A percentile compares a stretch with the other conserved stretches of the same genome.
These are phyloP conservation scores for Manis pentadactyla DNA, from an alignment of 2,797 vertebrate species.

Conservation along the genomic window DNA sequence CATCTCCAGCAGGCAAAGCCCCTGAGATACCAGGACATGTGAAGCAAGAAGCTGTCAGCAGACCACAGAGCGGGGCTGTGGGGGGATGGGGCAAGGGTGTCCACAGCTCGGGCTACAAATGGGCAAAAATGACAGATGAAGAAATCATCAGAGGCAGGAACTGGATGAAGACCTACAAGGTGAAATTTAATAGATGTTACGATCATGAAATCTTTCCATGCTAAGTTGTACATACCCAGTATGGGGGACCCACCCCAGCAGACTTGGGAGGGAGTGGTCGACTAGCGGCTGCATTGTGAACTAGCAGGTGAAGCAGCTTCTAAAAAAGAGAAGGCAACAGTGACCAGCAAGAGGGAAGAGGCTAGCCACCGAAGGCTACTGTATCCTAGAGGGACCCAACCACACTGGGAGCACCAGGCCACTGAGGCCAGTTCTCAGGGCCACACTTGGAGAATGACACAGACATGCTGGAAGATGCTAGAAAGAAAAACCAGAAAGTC, in stretches of 20 bases:
- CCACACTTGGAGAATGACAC: background rate
- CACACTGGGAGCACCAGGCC: background rate
- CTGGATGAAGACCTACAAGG: background rate
- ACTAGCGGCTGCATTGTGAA: background rate
- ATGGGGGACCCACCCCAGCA: background rate
- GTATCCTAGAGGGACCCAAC: background rate
- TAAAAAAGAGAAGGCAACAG: background rate
- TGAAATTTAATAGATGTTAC: background rate
- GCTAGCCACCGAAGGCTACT: background rate
- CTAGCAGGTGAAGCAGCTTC: background rate
- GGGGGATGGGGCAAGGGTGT: background rate
- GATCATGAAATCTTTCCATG: background rate
- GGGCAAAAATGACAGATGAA: background rate
- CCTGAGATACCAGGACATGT: background rate
- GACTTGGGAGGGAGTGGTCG: background rate
- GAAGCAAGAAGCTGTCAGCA: background rate
- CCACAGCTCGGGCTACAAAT: background rate
- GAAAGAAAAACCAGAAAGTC: background rate
- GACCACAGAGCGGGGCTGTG: background rate
- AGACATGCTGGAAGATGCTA: background rate
- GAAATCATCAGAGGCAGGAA: background rate
- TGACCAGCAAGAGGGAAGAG: constrained; percentile 9
- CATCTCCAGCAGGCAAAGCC: background rate
- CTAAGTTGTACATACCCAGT: background rate
- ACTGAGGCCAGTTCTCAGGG: background rate